Conservation (phyloP, 1,140 invertebrate genomes). For the Eueides isabella region DNA sequence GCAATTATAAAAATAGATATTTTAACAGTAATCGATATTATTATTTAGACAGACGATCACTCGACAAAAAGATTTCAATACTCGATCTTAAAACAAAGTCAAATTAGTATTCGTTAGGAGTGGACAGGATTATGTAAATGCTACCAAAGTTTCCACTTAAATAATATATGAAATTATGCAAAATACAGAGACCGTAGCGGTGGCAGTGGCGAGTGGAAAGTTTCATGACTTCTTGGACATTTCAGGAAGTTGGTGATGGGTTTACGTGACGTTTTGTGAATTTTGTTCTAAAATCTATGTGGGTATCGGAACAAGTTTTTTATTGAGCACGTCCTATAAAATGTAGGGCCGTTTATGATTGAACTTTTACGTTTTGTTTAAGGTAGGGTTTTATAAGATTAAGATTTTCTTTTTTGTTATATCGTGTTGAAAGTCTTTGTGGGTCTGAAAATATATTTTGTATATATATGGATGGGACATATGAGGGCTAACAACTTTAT, state of each 20-base stretch:
- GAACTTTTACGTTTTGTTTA: not conserved
- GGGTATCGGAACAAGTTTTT: constrained; percentile 35
- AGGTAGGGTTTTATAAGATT: not conserved
- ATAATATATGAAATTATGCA: constrained; percentile 68
- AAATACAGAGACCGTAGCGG: constrained; percentile 34
- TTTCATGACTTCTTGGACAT: constrained; percentile 48
- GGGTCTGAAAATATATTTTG: no score
- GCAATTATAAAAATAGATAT: no score
- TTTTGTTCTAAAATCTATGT: constrained; percentile 43
- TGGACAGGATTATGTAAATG: constrained; percentile 54
- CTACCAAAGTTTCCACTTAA: constrained; percentile 53
- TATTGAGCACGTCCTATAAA: constrained; percentile 13
- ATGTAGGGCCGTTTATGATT: not conserved
- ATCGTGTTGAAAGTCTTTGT: not conserved
- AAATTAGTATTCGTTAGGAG: constrained; percentile 50
- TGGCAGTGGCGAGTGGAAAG: constrained; percentile 35
- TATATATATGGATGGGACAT: not conserved
- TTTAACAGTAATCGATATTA: no score
- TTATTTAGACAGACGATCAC: not conserved
- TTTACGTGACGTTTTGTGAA: constrained; percentile 42
- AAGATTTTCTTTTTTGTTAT: not conserved
- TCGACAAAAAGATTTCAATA: not conserved
- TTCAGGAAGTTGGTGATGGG: constrained; percentile 18
- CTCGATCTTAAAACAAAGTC: constrained; percentile 6
- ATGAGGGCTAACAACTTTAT: not conserved